Conservation (phyloP, 30 jellyfish, hydroid and myxozoan genomes). For the Aurelia aurita complex sp. Pacific region DNA sequence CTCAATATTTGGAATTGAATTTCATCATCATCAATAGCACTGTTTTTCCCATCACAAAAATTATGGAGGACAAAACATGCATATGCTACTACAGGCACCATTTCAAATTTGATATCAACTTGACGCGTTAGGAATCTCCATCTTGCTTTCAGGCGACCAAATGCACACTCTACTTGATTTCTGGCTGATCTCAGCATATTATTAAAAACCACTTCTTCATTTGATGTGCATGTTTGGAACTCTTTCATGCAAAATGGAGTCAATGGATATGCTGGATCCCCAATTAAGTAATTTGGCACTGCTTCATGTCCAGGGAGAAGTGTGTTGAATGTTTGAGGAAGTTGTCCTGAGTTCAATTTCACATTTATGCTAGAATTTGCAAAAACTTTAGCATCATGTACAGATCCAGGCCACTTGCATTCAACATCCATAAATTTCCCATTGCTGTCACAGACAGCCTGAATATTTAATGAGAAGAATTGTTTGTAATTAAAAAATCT, state of each 20-base stretch:
- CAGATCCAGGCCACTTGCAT: conserved; percentile 25
- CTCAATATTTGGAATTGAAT: neutral
- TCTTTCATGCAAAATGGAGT: neutral
- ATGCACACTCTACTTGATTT: neutral
- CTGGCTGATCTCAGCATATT: conserved; percentile 47
- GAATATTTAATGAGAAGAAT: conserved; percentile 5
- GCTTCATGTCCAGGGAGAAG: conserved; percentile 5
- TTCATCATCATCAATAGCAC: conserved; percentile 3
- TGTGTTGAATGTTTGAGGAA: conserved; percentile 27
- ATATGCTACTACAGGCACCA: conserved; percentile 16
- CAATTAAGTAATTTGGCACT: conserved; percentile 45
- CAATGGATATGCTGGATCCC: conserved; percentile 61
- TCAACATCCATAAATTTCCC: conserved; percentile 52
- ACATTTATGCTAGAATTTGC: conserved; percentile 45
- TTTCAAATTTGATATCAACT: conserved; percentile 9
- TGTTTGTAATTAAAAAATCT: conserved; percentile 19
- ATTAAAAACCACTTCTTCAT: conserved; percentile 39
- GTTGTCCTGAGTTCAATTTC: conserved; percentile 7
- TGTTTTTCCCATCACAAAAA: conserved; percentile 22
- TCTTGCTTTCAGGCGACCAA: conserved; percentile 59
- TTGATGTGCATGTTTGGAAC: neutral
- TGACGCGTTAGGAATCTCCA: conserved; percentile 28
- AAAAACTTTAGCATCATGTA: conserved; percentile 51
- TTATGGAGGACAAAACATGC: conserved; percentile 63
- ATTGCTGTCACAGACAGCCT: conserved; percentile 46